Conservation (phyloP, 2,113 vertebrate species). For the Capreolus pygargus region DNA sequence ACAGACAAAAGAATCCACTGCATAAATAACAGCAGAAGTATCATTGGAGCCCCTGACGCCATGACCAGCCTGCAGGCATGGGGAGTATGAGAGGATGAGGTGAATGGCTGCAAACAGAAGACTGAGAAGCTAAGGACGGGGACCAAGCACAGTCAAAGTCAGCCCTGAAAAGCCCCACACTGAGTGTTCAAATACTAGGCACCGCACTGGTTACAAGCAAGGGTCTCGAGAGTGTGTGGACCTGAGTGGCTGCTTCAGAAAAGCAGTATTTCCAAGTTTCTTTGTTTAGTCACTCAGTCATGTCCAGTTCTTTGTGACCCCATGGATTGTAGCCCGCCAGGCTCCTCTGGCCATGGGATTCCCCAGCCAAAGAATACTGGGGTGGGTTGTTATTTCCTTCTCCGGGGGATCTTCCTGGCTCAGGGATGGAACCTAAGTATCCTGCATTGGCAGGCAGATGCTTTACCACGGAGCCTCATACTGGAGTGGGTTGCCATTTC, state of each 20-base stretch:
- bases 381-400: background rate
- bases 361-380: background rate
- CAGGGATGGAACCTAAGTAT: background rate
- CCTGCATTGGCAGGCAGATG: background rate
- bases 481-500: background rate
- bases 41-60: fast-evolving
- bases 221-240: background rate
- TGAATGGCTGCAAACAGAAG: background rate
- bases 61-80: too few species aligned
- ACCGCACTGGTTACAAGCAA: background rate
- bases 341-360: background rate
- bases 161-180: background rate
- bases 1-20: background rate
- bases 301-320: background rate
- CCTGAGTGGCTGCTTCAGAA: background rate
- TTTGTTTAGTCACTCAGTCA: background rate
- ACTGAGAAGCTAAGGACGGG: background rate
- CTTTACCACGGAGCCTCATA: background rate
- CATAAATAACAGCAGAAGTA: background rate
- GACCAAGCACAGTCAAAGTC: background rate
- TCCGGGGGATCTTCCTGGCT: background rate
- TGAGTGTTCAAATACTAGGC: background rate
- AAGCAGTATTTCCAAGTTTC: background rate
- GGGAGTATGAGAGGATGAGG: fast-evolving
- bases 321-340: background rate